Base-by-base conservation (phyloP, 1,140 invertebrate genomes). In the Neodiprion virginianus region DNA sequence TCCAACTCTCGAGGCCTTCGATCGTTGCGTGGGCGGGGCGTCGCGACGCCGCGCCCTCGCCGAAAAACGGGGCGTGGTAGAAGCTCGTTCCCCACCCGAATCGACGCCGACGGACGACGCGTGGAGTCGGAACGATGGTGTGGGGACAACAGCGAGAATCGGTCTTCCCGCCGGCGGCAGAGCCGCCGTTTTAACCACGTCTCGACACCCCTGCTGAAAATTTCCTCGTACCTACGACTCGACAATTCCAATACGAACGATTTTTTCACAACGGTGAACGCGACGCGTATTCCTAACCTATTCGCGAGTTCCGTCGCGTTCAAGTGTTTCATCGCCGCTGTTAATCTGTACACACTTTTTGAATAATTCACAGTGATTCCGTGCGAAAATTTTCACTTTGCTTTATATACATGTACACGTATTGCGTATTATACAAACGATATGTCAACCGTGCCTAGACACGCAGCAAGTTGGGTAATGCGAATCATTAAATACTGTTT, bases 231-330 rank as follows among this genome's bases (percentile, higher is more conserved):
- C 61, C 61, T 65, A 70, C 75, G 71, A 81, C 79, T 77, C 66
- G 28, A 40, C 28, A 40, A 79, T 80, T 72, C 75, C 76, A 72
- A 80, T 81, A 71, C 79, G 77, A 81, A 81, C 77, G 79, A 81
- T 80, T 81, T 81, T 77, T 81, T 80, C 78, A 40, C 61, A 70
- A 70, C 48, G 77, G 76, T 76, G 76, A 75, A 81, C 78, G 81
- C 79, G 74, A 73, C 76, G 75, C 71, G 76, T 79, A 75, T 77
- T 73, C 75, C 76, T 80, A 77, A 79, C 78, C 77, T 77, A 80
- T 40, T 77, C 79, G 81, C 79, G 78, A 77, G 71, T 76, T 74
- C 72, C 78, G 75, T 71, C 71, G 21, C 68, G 11, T n/a, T 21
- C 14, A 11, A 40, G 28, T 40, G 28, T 40, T 40, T 40, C 28